phyloP scores from a whole-genome alignment of 2,888 invertebrate species.

The Gasteruption jaculator region DNA sequence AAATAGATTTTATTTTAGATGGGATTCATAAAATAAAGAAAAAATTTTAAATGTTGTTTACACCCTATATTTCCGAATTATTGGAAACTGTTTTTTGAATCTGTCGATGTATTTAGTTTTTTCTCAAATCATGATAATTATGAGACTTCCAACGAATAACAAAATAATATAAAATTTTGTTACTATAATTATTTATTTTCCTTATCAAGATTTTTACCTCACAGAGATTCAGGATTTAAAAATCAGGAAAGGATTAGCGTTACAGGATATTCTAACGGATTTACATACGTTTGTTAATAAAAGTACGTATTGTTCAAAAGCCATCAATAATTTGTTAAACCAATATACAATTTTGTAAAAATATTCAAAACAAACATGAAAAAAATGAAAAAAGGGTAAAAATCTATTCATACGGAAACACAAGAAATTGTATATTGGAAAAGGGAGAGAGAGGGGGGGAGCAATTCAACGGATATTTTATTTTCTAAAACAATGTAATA shows the following conservation, averaged over 20 bases:
- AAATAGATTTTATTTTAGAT: too few relatives aligned
- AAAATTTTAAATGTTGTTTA: too few relatives aligned
- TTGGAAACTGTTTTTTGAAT: too few relatives aligned
- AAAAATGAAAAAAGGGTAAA: too few relatives aligned
- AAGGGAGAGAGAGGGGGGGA: slow-evolving; percentile 2
- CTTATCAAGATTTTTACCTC: slow-evolving; percentile 24
- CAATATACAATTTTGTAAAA: not conserved
- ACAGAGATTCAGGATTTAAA: slow-evolving; percentile 79
- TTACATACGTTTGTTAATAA: slow-evolving; percentile 82
- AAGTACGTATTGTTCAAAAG: slow-evolving; percentile 70
- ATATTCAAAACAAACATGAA: not conserved
- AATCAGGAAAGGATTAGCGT: slow-evolving; percentile 82
- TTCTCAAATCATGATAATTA: not conserved
- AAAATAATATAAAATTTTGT: slow-evolving; percentile 3
- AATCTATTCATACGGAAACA: too few relatives aligned
- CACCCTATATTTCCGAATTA: too few relatives aligned
- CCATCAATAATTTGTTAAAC: slow-evolving; percentile 10
- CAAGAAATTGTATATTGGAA: too few relatives aligned
- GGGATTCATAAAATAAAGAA: too few relatives aligned
- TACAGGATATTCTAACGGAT: slow-evolving; percentile 90
- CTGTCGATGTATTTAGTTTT: too few relatives aligned
- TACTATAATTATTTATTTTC: slow-evolving; percentile 6
- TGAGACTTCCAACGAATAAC: not conserved
- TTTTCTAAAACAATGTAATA: slow-evolving; percentile 21
- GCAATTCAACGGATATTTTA: not conserved